Conservation (phyloP, 2,113 vertebrate species). For the Dascyllus trimaculatus region DNA sequence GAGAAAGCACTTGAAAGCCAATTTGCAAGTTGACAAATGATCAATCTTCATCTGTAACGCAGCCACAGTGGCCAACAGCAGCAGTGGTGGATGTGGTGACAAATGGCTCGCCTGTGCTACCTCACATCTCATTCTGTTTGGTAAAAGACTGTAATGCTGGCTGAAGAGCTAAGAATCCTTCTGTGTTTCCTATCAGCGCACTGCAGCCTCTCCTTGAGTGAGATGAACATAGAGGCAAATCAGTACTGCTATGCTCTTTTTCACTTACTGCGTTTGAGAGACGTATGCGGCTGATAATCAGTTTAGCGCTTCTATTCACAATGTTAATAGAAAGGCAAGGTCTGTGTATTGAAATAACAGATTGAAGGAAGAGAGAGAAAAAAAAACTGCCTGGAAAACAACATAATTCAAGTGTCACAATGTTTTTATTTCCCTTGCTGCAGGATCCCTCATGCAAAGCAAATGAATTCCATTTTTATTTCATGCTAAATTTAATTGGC, state of each 20-base stretch:
- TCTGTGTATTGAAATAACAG: slow-evolving; percentile 27
- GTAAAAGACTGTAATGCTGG: slow-evolving; percentile 32
- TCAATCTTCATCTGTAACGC: slow-evolving; percentile 82
- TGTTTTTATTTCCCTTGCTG: slow-evolving; percentile 40
- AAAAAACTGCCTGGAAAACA: neutral
- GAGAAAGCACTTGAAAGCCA: slow-evolving; percentile 83
- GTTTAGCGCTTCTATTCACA: neutral
- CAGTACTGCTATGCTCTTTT: slow-evolving; percentile 18
- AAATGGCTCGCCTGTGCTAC: slow-evolving; percentile 53
- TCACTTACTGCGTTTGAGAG: slow-evolving; percentile 14
- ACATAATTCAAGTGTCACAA: slow-evolving; percentile 17
- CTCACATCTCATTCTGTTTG: slow-evolving; percentile 54
- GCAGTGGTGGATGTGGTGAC: slow-evolving; percentile 69
- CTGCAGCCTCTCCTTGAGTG: slow-evolving; percentile 43
- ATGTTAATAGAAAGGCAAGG: slow-evolving; percentile 30
- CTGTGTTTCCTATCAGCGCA: slow-evolving; percentile 49
- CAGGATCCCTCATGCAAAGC: slow-evolving; percentile 24
- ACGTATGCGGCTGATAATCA: slow-evolving; percentile 41
- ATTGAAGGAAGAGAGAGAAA: neutral
- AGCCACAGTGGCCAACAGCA: slow-evolving; percentile 62
- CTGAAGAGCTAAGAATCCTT: slow-evolving; percentile 20
- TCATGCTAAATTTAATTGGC: slow-evolving; percentile 67
- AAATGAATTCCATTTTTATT: slow-evolving; percentile 57
- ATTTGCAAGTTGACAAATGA: slow-evolving; percentile 83
- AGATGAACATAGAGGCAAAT: slow-evolving; percentile 40